A percentile compares a stretch with the other conserved stretches of the same genome.
Conservation (phyloP, 2,888 invertebrate genomes). For the Eristalis pertinax region DNA sequence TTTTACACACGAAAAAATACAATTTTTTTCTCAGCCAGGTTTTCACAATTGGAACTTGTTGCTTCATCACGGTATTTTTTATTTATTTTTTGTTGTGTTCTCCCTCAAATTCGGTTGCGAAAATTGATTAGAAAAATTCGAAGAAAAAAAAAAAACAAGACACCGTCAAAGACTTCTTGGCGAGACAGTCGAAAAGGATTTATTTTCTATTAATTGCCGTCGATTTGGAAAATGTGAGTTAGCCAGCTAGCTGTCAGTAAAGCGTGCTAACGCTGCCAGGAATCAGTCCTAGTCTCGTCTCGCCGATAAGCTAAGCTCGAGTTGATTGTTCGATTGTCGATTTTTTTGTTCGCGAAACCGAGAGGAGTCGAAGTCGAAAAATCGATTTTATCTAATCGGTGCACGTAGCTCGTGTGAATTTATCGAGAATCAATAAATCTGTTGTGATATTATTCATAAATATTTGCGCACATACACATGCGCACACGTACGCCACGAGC, state of each 20-base stretch:
- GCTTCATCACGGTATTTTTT: neutral
- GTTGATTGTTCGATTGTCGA: too few relatives aligned
- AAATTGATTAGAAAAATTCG: neutral
- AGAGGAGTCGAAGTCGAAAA: neutral
- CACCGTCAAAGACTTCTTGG: neutral
- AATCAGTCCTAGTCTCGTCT: neutral
- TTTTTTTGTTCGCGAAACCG: neutral
- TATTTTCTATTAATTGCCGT: neutral
- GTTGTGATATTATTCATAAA: constrained; percentile 57
- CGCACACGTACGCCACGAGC: neutral
- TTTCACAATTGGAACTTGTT: constrained; percentile 6
- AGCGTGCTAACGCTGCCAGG: neutral
- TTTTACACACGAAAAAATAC: constrained; percentile 43
- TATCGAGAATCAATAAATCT: constrained; percentile 58
- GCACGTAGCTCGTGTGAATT: constrained; percentile 66
- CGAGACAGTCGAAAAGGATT: neutral
- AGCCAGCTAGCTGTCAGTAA: neutral
- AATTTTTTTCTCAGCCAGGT: constrained; percentile 8
- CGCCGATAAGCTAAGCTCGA: neutral
- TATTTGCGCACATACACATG: constrained; percentile 29
- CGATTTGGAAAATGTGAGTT: neutral
- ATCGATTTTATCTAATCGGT: constrained; percentile 32
- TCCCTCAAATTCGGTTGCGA: neutral
- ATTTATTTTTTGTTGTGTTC: neutral
- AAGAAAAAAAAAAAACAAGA: neutral